phyloP scores from a whole-genome alignment of 64 coral and sea anemone genomes.

The Catalaphyllia jardinei region DNA sequence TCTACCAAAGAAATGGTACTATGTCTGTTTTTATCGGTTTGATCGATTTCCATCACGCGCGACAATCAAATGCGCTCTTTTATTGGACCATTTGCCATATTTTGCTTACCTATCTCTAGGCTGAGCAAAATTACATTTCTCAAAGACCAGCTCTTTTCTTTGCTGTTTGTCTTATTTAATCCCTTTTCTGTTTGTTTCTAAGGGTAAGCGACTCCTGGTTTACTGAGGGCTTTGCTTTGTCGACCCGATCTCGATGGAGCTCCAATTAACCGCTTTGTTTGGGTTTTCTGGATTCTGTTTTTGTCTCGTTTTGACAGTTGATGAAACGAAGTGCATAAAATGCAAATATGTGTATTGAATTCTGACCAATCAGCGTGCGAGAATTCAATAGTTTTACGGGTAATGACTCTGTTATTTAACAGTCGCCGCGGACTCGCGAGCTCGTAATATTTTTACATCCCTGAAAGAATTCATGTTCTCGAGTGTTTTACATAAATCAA shows the following conservation, averaged over 20 bases:
- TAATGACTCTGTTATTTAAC: conserved; percentile 83
- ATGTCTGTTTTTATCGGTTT: too few species aligned
- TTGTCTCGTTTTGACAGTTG: conserved; percentile 33
- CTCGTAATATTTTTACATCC: conserved; percentile 58
- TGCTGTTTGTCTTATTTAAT: neutral
- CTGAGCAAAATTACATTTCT: conserved; percentile 1
- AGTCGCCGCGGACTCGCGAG: conserved; percentile 47
- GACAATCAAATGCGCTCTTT: too few species aligned
- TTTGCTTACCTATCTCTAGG: neutral
- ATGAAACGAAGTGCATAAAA: conserved; percentile 47
- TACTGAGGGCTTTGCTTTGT: neutral
- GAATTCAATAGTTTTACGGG: conserved; percentile 84
- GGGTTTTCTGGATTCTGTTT: conserved; percentile 5
- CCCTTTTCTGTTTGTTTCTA: neutral
- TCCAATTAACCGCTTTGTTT: conserved; percentile 5
- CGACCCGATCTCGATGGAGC: neutral
- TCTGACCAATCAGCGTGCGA: conserved; percentile 69
- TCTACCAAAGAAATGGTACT: too few species aligned
- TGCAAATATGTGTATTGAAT: conserved; percentile 42
- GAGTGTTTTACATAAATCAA: conserved; percentile 82
- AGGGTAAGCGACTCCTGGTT: neutral
- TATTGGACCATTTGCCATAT: too few species aligned
- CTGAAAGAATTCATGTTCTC: conserved; percentile 61
- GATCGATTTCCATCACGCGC: too few species aligned
- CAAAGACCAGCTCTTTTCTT: neutral